Evolutionary conservation across 1,140 invertebrate genomes (phyloP), one percentile per base, ranked within the genome.

Genomic region (Zaprionus lachaisei): DNA sequence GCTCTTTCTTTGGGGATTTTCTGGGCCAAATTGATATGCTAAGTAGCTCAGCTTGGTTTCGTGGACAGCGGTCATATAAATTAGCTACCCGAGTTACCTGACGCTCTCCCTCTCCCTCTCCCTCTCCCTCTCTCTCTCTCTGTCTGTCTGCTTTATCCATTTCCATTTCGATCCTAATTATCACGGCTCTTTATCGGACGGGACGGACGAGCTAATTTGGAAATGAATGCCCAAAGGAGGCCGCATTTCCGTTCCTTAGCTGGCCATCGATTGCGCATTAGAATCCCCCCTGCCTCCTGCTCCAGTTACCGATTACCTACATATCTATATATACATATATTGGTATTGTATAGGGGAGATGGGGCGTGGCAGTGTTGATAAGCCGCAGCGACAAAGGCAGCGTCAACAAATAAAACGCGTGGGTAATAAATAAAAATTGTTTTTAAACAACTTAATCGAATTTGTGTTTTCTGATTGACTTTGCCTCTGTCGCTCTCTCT

Each of bases 361-460:
- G 26, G 41, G 55, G 41, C 55, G 51, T 65, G 68, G 31, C 47
- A 66, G 37, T 9, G 72, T 62, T 67, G 75, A 73, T 55, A 67
- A 67, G 73, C 83, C 76, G 68, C 78, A 80, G 71, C 58, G 60
- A 67, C 71, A 78, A 69, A 72, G 44, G 68, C 60, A 66, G 69
- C 74, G 66, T 71, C 78, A 77, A 65, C 79, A 69, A 82, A 77
- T 77, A 66, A 82, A 82, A 73, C 65, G 64, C 67, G 57, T 79
- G 65, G 81, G 85, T 77, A 90, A 90, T 89, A 89, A 89, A 89
- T 79, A 83, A 90, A 87, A 89, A 89, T 89, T 90, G 85, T 89
- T 90, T 89, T 90, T 89, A 89, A 89, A 89, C 85, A 89, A 89
- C 84, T 90, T 90, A 81, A 89, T 89, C 85, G 84, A 89, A 89